A percentile compares a stretch with the other conserved stretches of the same genome.
These are phyloP conservation scores for Progne subis DNA, from an alignment of 2,113 vertebrate genomes.

Conservation along the genomic window DNA sequence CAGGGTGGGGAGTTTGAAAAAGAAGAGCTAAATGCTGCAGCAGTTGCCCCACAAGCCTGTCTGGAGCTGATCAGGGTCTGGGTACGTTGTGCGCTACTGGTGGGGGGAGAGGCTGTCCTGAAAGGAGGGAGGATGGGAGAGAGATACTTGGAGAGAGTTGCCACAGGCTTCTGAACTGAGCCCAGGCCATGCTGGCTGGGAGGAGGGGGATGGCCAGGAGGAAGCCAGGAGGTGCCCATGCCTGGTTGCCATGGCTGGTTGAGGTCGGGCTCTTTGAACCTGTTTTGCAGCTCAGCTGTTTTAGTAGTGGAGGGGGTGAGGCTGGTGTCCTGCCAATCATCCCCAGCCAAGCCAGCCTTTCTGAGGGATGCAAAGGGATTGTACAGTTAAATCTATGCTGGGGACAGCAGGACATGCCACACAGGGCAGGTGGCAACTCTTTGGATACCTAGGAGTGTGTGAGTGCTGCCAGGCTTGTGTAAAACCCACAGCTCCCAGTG, in stretches of 20 bases:
- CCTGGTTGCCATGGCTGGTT: not conserved
- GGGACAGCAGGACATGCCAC: not conserved
- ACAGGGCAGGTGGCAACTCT: not conserved
- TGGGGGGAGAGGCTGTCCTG: not conserved
- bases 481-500: not conserved
- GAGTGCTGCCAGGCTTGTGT: not conserved
- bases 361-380: not conserved
- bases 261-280: not conserved
- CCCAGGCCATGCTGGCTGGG: not conserved
- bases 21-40: not conserved
- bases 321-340: not conserved
- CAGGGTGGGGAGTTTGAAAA: not conserved
- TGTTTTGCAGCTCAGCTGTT: not conserved
- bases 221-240: not conserved
- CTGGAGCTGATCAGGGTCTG: accelerated
- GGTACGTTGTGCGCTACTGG: not conserved
- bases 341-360: not conserved
- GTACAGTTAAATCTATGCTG: not conserved
- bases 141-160: not conserved
- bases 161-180: accelerated
- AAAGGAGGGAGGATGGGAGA: not conserved
- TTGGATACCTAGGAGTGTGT: accelerated
- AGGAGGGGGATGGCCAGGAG: not conserved
- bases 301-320: not conserved
- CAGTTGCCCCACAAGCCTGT: not conserved